Percentiles rank a stretch among this genome's conserved stretches.
Evolutionary conservation across 2,113 vertebrate genomes (phyloP).

Genomic region (Urocitellus parryii): DNA sequence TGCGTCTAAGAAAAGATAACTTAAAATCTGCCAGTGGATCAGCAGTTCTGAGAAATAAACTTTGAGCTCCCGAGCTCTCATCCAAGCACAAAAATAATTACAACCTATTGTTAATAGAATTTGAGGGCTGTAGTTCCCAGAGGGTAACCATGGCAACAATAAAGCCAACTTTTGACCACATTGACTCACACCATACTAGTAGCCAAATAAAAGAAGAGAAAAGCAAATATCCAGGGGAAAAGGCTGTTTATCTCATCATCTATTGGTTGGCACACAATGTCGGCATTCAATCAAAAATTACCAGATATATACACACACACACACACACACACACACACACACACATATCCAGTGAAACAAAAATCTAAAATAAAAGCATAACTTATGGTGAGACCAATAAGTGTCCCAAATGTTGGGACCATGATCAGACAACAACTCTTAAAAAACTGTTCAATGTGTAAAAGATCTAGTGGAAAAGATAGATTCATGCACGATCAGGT

Average conservation of each 20-base stretch:
- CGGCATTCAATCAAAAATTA: background rate
- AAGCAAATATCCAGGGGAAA: background rate
- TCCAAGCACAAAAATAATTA: background rate
- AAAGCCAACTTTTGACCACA: background rate
- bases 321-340: background rate
- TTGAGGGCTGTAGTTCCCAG: background rate
- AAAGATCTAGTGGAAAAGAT: background rate
- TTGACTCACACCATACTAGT: background rate
- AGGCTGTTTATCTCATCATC: background rate
- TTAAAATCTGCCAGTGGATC: background rate
- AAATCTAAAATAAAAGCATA: background rate
- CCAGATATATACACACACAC: background rate
- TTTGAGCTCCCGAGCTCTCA: background rate
- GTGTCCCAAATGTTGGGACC: background rate
- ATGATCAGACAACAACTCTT: background rate
- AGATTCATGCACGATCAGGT: background rate
- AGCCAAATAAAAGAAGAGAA: background rate
- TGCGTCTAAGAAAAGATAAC: background rate
- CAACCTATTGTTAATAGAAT: background rate
- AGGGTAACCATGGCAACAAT: conserved; percentile 16
- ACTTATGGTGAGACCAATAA: background rate
- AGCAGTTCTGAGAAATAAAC: background rate
- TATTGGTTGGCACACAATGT: background rate
- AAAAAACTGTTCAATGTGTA: background rate
- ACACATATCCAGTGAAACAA: background rate